Base-by-base conservation (phyloP, 2,888 invertebrate species). In the Germaria angustata region DNA sequence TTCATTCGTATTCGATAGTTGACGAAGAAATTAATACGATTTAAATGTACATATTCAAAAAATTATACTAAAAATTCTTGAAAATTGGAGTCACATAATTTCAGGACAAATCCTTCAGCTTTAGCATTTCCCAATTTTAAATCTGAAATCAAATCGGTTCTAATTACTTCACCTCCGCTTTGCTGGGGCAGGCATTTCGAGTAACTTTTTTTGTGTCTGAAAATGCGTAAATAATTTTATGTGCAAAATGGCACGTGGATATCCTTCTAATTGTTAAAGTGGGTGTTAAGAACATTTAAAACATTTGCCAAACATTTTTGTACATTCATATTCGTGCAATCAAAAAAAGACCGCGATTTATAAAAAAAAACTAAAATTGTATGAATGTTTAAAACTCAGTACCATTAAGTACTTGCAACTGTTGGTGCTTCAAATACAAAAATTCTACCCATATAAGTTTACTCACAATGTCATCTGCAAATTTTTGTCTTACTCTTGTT, bases 271-370 rank as follows among this genome's bases (percentile, higher is more conserved):
- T 55, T 68, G 39, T 15, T 49, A 39, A 66, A 66, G 66, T 68
- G 59, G 57, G 13, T 68, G 76, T 76, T 59, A 57, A 75, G 36
- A 28, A 39, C 57, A 57, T 55, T 65, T 44, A 34, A 39, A 66
- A 51, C 32, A 63, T 28, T n/a, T 15, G 3, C 41, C 24, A 32
- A 53, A 41, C 4, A 22, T 20, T 17, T 8, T 32, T 11, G 9
- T 24, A 0, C 36, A 2, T 13, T n/a, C 28, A n/a, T n/a, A n/a
- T n/a, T 39, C 51, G n/a, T 8, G n/a, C 41, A 44, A 8, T 53
- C 39, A 11, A 20, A 15, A 2, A 9, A 20, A 75, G 17, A 24
- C 53, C 2, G 8, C 2, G 5, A 24, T 17, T 51, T 8, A 2
- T 7, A 39, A 36, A 59, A 34, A 44, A 32, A 22, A 34, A 39